These are phyloP conservation scores for Lutraria rhynchaena DNA, from an alignment of 1,140 invertebrate species.

Conservation along the genomic window DNA sequence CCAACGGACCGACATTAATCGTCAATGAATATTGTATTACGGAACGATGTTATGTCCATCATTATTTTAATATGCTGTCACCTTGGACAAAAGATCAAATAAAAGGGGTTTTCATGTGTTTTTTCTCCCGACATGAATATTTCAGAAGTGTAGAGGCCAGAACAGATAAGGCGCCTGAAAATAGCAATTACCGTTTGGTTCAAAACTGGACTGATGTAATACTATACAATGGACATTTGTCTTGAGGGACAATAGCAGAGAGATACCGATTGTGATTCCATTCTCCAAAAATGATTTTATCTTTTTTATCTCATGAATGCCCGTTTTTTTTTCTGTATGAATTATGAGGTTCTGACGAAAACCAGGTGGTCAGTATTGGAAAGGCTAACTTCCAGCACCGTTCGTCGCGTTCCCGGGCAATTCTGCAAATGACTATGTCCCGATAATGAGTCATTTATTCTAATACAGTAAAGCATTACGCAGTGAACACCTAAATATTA, in stretches of 20 bases:
- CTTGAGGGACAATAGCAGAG: not conserved
- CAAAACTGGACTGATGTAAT: conserved; percentile 42
- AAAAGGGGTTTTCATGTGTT: conserved; percentile 28
- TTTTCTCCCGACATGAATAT: conserved; percentile 39
- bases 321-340: conserved; percentile 1
- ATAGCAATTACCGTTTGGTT: not conserved
- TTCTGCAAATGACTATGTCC: too few species aligned
- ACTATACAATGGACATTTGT: conserved; percentile 46
- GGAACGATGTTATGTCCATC: conserved; percentile 25
- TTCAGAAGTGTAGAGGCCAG: not conserved
- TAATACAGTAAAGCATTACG: too few species aligned
- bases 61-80: conserved; percentile 47
- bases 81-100: conserved; percentile 53
- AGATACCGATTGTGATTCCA: conserved; percentile 42
- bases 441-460: too few species aligned
- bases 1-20: not conserved
- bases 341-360: conserved; percentile 21
- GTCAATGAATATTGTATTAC: conserved; percentile 22
- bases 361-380: conserved; percentile 31
- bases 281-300: conserved; percentile 19
- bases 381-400: too few species aligned
- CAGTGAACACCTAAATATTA: too few species aligned
- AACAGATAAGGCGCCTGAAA: too few species aligned
- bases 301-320: conserved; percentile 23
- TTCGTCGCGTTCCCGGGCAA: too few species aligned